A percentile compares a stretch with the other conserved stretches of the same genome.
phyloP scores from a whole-genome alignment of 1,140 invertebrate genomes.

The Cherax destructor region DNA sequence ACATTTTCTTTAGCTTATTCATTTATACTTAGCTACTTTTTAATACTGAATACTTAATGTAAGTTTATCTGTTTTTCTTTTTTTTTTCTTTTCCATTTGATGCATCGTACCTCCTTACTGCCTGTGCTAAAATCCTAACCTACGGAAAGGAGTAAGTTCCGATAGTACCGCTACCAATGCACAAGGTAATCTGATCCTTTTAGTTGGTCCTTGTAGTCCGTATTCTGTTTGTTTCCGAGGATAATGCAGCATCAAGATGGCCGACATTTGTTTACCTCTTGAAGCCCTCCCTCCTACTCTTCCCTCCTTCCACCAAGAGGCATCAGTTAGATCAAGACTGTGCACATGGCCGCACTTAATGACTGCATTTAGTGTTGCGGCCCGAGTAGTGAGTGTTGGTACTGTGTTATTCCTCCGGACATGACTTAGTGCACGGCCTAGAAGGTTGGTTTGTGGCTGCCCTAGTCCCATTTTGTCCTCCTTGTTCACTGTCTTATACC shows the following conservation, averaged over 20 bases:
- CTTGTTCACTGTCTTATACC: constrained; percentile 6
- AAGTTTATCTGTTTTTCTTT: constrained; percentile 21
- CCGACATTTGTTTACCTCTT: neutral
- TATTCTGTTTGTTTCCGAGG: constrained; percentile 38
- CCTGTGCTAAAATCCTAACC: constrained; percentile 41
- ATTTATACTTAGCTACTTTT: constrained; percentile 19
- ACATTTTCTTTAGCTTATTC: neutral
- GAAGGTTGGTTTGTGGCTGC: constrained; percentile 14
- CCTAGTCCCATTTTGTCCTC: neutral
- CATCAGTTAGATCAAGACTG: neutral
- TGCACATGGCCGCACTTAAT: neutral
- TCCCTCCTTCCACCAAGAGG: neutral
- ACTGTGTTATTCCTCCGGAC: constrained; percentile 12
- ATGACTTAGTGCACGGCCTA: constrained; percentile 14
- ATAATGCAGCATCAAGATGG: constrained; percentile 22
- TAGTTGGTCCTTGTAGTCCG: constrained; percentile 34
- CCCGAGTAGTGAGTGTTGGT: neutral
- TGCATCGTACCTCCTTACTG: constrained; percentile 53
- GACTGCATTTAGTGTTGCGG: neutral
- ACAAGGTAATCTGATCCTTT: constrained; percentile 40
- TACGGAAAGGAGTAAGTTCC: constrained; percentile 40
- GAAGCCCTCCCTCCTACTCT: neutral
- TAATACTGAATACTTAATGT: constrained; percentile 16
- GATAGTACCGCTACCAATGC: constrained; percentile 49
- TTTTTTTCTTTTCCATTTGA: constrained; percentile 44